A percentile compares a stretch with the other conserved stretches of the same genome.
phyloP scores from a whole-genome alignment of 2,113 vertebrate species.

The Lipophrys pholis region DNA sequence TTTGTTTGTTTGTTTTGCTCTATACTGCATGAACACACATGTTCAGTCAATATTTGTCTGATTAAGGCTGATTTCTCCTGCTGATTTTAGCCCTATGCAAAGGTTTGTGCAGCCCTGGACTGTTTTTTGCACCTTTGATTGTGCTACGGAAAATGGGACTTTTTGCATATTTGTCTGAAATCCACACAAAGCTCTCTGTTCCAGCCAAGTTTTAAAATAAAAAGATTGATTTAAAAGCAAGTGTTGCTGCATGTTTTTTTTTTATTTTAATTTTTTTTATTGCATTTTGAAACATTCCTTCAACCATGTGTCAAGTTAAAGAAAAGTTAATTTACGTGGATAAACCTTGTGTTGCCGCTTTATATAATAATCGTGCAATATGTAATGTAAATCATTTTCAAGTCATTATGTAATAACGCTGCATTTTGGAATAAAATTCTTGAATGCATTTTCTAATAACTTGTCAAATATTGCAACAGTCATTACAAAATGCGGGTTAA shows the following conservation, averaged over 20 bases:
- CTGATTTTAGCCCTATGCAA: conserved; percentile 74
- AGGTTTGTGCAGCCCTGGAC: conserved; percentile 52
- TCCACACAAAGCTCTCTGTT: conserved; percentile 46
- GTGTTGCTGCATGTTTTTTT: neutral
- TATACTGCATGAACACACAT: conserved; percentile 54
- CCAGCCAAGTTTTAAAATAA: conserved; percentile 47
- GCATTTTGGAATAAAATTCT: too few species aligned
- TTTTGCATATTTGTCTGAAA: conserved; percentile 48
- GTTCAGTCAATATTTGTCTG: conserved; percentile 21
- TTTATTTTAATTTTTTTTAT: too few species aligned
- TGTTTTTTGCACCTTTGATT: conserved; percentile 63
- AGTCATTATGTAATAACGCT: too few species aligned
- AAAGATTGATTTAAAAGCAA: conserved; percentile 45
- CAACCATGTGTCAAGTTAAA: too few species aligned
- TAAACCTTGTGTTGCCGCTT: too few species aligned
- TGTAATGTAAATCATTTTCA: too few species aligned
- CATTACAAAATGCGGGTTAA: too few species aligned
- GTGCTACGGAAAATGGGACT: conserved; percentile 50
- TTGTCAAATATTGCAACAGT: too few species aligned
- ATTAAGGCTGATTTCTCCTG: conserved; percentile 47
- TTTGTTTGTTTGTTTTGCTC: conserved; percentile 19
- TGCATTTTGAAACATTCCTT: too few species aligned
- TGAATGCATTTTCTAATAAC: too few species aligned
- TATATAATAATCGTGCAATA: too few species aligned
- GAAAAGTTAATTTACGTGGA: too few species aligned